A percentile compares a stretch with the other conserved stretches of the same genome.
These are phyloP conservation scores for Chrysocyon brachyurus DNA, from an alignment of 2,797 vertebrate species.

Conservation along the genomic window DNA sequence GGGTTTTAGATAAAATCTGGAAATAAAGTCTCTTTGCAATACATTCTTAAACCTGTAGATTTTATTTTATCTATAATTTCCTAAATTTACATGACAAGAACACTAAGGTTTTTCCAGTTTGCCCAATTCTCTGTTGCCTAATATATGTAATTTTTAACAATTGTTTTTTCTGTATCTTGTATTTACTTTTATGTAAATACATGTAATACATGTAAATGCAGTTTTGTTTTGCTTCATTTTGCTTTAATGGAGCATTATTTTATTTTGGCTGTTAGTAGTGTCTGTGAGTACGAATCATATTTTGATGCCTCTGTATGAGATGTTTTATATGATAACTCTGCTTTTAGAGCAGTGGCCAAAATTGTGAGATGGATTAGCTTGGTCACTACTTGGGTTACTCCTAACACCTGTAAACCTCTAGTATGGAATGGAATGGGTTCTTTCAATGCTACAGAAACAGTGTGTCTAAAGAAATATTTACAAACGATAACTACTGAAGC, in stretches of 20 bases:
- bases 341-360: background rate
- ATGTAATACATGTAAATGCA: background rate
- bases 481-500: background rate
- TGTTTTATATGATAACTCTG: background rate
- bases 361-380: slow-evolving; percentile 21
- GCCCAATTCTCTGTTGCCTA: background rate
- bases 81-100: slow-evolving; percentile 37
- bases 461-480: slow-evolving; percentile 14
- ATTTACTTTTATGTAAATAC: background rate
- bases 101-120: background rate
- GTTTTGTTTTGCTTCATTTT: background rate
- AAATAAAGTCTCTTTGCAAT: slow-evolving; percentile 17
- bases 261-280: background rate
- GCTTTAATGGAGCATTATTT: background rate
- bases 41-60: background rate
- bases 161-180: background rate
- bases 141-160: background rate
- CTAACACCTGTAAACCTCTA: background rate
- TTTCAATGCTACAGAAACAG: background rate
- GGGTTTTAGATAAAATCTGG: background rate
- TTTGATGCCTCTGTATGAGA: background rate
- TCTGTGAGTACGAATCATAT: background rate
- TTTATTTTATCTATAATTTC: slow-evolving; percentile 25
- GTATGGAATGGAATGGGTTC: background rate
- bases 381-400: background rate